Evolutionary conservation across 1,140 invertebrate genomes (phyloP), one percentile per base, ranked within the genome.

Genomic region (Lordiphosa clarofinis): DNA sequence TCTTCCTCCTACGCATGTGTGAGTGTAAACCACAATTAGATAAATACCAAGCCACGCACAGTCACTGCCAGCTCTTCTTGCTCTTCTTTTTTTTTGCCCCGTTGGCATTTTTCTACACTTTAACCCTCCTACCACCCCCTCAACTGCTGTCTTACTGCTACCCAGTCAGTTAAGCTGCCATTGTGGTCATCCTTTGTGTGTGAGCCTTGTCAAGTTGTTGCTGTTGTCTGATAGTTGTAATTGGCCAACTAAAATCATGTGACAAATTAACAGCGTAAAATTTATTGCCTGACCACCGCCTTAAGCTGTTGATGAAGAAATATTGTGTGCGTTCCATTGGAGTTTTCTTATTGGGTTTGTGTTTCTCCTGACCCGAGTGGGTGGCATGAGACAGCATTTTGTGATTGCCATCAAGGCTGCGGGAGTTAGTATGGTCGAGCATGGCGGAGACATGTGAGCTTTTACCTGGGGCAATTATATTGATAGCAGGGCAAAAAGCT

Each of bases 171-270:
- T 82, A 70, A 79, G 75, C 75, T 81, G 75, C 49, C 76, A 79
- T 81, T 79, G 75, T 75, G 73, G 76, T 60, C 70, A 70, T 70
- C 57, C 65, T 70, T 70, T 70, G 65, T 68, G 57, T 61, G 64
- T 70, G 44, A 47, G 52, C 47, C 49, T 50, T 70, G 67, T 70
- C 66, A 63, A 56, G 55, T 10, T 56, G 48, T 38, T 52, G 24
- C 49, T 78, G 64, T 78, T 84, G 78, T 66, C 69, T 64, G 78
- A 82, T 84, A 84, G 78, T 84, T 84, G 78, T 84, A 84, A 84
- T 84, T 84, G 78, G 78, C 78, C 73, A 84, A 84, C 78, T 84
- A 84, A 84, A 84, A 84, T 84, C 78, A 84, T 84, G 78, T 84
- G 78, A 84, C 78, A 84, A 84, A 84, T 84, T 84, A 84, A 84